phyloP scores from a whole-genome alignment of 1,140 invertebrate genomes.

The Drosophila pandora region DNA sequence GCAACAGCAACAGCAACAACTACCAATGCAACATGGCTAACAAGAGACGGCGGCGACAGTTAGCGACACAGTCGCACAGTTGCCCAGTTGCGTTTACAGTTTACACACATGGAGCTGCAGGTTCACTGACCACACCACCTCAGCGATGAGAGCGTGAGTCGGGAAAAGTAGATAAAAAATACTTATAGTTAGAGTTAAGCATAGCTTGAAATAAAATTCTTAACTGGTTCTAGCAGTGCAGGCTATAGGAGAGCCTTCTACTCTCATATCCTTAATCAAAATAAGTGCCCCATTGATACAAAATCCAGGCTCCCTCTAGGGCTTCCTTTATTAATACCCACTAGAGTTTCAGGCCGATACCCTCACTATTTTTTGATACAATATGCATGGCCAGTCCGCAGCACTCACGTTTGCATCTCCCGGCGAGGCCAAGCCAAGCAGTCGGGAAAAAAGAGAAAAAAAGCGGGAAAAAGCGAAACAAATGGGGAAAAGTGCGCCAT shows the following conservation, averaged over 20 bases:
- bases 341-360: slow-evolving; percentile 6
- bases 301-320: neutral
- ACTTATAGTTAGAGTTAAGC: too few relatives aligned
- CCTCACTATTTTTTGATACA: slow-evolving; percentile 19
- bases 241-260: too few relatives aligned
- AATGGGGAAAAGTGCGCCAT: slow-evolving; percentile 63
- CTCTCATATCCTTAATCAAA: too few relatives aligned
- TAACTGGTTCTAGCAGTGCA: too few relatives aligned
- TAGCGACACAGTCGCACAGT: slow-evolving; percentile 56
- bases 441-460: slow-evolving; percentile 4
- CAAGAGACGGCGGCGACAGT: slow-evolving; percentile 53
- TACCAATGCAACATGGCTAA: slow-evolving; percentile 38
- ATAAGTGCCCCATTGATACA: too few relatives aligned
- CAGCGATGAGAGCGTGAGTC: slow-evolving; percentile 48
- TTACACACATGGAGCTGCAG: slow-evolving; percentile 58
- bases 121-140: slow-evolving; percentile 65
- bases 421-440: slow-evolving; percentile 19
- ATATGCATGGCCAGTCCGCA: slow-evolving; percentile 26
- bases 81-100: slow-evolving; percentile 56
- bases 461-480: slow-evolving; percentile 35
- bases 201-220: too few relatives aligned
- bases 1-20: slow-evolving; percentile 43
- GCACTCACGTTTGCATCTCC: slow-evolving; percentile 55
- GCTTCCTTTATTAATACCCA: slow-evolving; percentile 26
- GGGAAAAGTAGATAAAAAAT: neutral